Percentiles rank a stretch among this genome's conserved stretches.
These are phyloP conservation scores for Rhabditophanes sp. DNA, from an alignment of 2,888 invertebrate species.

Conservation along the genomic window DNA sequence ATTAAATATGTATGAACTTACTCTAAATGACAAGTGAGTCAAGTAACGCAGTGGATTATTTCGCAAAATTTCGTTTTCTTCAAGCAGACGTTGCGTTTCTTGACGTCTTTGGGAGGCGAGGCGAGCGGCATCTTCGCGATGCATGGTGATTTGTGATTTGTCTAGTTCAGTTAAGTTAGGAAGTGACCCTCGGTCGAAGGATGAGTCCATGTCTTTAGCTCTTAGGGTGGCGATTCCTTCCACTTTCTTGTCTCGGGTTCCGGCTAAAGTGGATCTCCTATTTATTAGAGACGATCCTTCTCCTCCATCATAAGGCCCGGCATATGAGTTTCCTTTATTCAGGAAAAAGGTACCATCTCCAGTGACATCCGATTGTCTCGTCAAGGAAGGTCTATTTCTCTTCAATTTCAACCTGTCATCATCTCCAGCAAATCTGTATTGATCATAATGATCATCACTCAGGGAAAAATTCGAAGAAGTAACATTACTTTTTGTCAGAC, in stretches of 20 bases:
- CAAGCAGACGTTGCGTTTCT: conserved; percentile 74
- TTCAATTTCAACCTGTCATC: conserved; percentile 17
- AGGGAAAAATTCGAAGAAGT: conserved; percentile 18
- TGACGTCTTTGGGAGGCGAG: conserved; percentile 83
- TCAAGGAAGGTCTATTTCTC: conserved; percentile 37
- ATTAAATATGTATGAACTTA: conserved; percentile 47
- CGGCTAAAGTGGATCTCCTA: conserved; percentile 39
- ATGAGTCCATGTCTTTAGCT: too few relatives aligned
- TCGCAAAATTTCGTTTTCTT: conserved; percentile 74
- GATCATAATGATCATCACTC: conserved; percentile 68
- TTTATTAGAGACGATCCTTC: too few relatives aligned
- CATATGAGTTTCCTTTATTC: too few relatives aligned
- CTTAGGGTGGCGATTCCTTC: too few relatives aligned
- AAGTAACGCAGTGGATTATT: conserved; percentile 86
- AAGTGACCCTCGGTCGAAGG: conserved; percentile 60
- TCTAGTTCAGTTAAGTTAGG: conserved; percentile 60
- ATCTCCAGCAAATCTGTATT: conserved; percentile 53
- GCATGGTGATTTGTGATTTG: conserved; percentile 52
- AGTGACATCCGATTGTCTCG: conserved; percentile 34
- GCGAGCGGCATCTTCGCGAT: conserved; percentile 52
- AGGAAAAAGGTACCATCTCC: too few relatives aligned
- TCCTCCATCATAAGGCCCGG: too few relatives aligned
- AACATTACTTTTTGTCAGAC: too few relatives aligned
- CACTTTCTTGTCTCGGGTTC: conserved; percentile 23
- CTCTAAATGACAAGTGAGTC: conserved; percentile 91